These are phyloP conservation scores for Calidris pugnax DNA, from an alignment of 2,113 vertebrate species.

Conservation along the genomic window DNA sequence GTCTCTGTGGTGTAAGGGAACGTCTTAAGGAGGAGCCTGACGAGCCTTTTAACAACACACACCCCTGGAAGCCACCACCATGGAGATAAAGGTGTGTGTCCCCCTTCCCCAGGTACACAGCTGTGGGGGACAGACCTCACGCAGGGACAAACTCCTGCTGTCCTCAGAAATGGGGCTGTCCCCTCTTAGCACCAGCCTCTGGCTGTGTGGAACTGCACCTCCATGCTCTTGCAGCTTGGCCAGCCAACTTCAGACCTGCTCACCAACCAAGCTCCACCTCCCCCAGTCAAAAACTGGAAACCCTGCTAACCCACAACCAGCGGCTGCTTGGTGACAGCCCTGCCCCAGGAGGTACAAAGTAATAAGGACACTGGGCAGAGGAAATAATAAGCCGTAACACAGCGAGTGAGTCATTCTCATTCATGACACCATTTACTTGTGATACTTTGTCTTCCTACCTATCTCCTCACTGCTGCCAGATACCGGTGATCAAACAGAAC, in stretches of 20 bases:
- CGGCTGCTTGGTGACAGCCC: not conserved
- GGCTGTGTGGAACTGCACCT: not conserved
- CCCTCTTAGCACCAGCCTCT: not conserved
- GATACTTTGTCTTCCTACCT: not conserved
- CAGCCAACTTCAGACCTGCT: not conserved
- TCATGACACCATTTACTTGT: not conserved
- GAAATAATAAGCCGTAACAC: not conserved
- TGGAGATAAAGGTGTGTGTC: not conserved
- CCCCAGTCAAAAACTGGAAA: not conserved
- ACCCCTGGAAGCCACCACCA: not conserved
- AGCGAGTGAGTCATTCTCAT: not conserved
- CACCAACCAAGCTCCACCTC: not conserved
- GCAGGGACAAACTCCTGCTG: not conserved
- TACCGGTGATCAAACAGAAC: not conserved
- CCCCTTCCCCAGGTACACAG: not conserved
- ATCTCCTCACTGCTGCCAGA: not conserved
- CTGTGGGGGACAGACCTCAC: not conserved
- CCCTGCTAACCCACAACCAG: not conserved
- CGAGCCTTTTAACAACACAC: not conserved
- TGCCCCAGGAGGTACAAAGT: not conserved
- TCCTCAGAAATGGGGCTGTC: not conserved
- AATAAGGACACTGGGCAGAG: not conserved
- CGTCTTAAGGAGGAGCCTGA: not conserved
- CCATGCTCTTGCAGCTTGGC: not conserved
- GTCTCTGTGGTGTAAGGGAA: not conserved